Percentiles rank a stretch among this genome's conserved stretches.
phyloP scores from a whole-genome alignment of 2,888 invertebrate genomes.

The Chalcis sispes region DNA sequence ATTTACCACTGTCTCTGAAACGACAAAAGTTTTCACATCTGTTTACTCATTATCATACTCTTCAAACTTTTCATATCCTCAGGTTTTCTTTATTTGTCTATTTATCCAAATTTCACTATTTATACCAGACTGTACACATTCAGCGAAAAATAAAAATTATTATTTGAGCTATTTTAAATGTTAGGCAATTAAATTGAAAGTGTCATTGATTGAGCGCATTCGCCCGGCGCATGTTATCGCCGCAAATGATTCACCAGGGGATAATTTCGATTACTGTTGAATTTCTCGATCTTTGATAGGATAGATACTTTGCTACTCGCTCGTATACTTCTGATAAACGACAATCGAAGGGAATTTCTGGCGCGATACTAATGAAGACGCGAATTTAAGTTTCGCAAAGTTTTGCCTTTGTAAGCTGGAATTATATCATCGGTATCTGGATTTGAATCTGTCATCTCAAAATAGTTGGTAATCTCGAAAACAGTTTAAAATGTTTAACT shows the following conservation, averaged over 20 bases:
- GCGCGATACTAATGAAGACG: background rate
- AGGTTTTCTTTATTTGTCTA: background rate
- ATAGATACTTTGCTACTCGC: background rate
- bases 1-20: background rate
- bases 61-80: background rate
- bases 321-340: background rate
- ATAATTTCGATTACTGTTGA: background rate
- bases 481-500: background rate
- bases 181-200: conserved; percentile 8
- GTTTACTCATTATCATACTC: background rate
- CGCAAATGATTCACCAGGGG: conserved; percentile 3
- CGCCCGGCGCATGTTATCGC: conserved; percentile 28
- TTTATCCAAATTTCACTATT: background rate
- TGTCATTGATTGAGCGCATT: conserved; percentile 30
- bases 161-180: too few species aligned
- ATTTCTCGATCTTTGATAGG: background rate
- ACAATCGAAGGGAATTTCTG: background rate
- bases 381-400: background rate
- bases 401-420: background rate
- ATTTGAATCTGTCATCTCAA: background rate
- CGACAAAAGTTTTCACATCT: background rate
- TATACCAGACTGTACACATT: background rate
- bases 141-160: background rate
- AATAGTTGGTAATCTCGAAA: background rate
- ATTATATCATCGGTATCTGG: background rate